These are phyloP conservation scores for Eretmochelys imbricata DNA, from an alignment of 2,113 vertebrate species.

Conservation along the genomic window DNA sequence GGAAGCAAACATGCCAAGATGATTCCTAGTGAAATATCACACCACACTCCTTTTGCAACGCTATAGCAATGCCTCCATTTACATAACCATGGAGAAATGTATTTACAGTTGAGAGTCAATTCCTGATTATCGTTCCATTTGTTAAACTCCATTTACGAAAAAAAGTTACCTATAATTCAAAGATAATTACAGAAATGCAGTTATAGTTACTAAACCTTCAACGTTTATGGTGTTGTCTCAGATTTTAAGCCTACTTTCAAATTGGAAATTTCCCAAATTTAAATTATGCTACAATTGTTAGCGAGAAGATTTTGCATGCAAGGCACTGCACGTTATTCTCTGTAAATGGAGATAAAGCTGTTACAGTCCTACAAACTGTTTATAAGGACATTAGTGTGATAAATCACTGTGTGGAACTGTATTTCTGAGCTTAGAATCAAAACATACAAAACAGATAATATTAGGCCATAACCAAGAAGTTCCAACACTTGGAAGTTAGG, in stretches of 20 bases:
- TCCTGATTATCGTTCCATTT: too few species aligned
- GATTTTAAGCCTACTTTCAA: neutral
- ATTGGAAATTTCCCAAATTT: neutral
- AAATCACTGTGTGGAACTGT: neutral
- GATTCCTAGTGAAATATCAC: slow-evolving; percentile 3
- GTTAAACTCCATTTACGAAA: neutral
- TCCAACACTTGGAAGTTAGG: neutral
- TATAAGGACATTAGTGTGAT: neutral
- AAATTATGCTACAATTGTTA: neutral
- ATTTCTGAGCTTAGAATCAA: neutral
- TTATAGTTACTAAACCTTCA: neutral
- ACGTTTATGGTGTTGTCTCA: neutral
- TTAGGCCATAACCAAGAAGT: neutral
- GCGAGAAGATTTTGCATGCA: neutral
- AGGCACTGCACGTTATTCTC: neutral
- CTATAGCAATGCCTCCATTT: neutral
- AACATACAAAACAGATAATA: neutral
- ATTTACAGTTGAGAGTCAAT: neutral
- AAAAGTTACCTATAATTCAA: neutral
- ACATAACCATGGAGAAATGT: neutral
- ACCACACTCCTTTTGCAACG: slow-evolving; percentile 2
- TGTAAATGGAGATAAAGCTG: neutral
- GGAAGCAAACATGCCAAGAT: slow-evolving; percentile 39
- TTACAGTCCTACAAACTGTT: neutral
- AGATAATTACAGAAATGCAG: neutral